Evolutionary conservation across 2,113 vertebrate genomes (phyloP).

Genomic region (Larimichthys crocea): DNA sequence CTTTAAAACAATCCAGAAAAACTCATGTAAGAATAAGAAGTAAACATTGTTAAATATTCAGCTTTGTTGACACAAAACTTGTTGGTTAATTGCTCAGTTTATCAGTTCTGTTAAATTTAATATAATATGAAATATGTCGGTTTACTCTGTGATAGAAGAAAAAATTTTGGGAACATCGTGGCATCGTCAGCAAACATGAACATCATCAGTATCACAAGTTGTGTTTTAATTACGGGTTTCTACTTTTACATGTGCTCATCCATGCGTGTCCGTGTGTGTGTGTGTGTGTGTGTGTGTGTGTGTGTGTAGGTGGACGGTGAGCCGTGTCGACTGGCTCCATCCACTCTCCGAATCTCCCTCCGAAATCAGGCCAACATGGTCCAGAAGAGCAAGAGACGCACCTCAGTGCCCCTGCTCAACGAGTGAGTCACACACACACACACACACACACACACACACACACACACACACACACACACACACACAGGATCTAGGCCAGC

Average conservation of each 20-base stretch:
- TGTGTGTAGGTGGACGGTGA: conserved; percentile 90
- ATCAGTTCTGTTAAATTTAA: no score
- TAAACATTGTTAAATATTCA: no score
- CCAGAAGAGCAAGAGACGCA: conserved; percentile 98
- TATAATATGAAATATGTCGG: no score
- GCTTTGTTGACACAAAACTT: no score
- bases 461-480: conserved; percentile 36
- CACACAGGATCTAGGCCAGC: conserved; percentile 66
- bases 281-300: background rate
- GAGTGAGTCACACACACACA: conserved; percentile 86
- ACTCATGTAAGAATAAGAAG: no score
- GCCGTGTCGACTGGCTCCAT: conserved; percentile 93
- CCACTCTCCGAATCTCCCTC: conserved; percentile 91
- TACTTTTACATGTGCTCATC: background rate
- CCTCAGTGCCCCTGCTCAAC: conserved; percentile 92
- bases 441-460: background rate
- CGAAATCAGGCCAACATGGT: conserved; percentile 99
- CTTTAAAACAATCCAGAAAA: no score
- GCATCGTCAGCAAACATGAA: background rate
- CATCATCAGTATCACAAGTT: background rate
- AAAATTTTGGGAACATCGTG: no score
- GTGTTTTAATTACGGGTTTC: background rate
- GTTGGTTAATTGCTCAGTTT: no score
- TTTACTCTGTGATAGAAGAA: no score
- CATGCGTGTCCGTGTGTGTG: background rate